Base-by-base conservation (phyloP, 2,888 invertebrate species). In the Linhomoeus sp. region DNA sequence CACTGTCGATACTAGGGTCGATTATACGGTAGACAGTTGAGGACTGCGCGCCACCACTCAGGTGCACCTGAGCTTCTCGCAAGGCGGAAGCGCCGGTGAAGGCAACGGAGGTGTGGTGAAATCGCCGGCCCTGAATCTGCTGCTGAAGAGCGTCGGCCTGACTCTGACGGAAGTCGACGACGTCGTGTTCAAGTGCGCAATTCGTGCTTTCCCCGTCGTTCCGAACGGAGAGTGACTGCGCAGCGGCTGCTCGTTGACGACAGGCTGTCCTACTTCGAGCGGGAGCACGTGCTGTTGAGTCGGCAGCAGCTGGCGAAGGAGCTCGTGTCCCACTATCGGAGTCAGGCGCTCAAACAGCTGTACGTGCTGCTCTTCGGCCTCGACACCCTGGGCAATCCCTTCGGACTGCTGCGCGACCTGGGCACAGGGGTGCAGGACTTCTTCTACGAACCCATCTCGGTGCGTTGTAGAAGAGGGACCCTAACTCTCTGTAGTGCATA, bases 351-450 rank as follows among this genome's bases (percentile, higher is more conserved):
- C 47, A 92, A 90, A 60, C 92, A 94, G 67, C 73, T 88, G 36
- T 97, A 99, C 65, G 94, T 94, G 3, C 71, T 99, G 26, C 87
- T 97, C 1, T 73, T 99, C 45, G 97, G 97, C 0, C 71, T 99
- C 50, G 97, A 99, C 68, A 94, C 97, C 0, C 77, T 99, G 56
- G 97, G 97, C n/a, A 97, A 99, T 73, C 97, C 97, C 0, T 94
- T 88, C 64, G 94, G 94, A 1, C 72, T 99, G 15, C 84, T 94
- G 15, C 72, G 92, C 20, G 97, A 97, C 0, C 73, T 99, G 23
- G 83, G 82, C 58, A 81, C 88, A 67, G 97, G 97, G 20, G 86
- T 97, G 0, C 88, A 90, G 64, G 94, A 94, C 70, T 74, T 97
- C 49, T 99, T 99, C 71, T 99, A 99, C 65, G 97, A 99, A 67